Base-by-base conservation (phyloP, 1,140 invertebrate genomes). In the Armadillidium nasatum region DNA sequence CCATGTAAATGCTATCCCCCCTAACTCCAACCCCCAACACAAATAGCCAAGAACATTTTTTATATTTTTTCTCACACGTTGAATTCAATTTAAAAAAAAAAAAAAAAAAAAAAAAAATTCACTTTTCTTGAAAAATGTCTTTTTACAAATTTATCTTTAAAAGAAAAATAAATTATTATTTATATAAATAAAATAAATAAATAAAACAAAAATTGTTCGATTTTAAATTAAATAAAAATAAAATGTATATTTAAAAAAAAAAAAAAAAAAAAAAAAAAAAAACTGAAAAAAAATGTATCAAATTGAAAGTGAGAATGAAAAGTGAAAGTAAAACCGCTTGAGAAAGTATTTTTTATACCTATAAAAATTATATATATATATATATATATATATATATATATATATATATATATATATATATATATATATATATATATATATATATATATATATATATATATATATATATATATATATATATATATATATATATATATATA, bases 271-370 rank as follows among this genome's bases (percentile, higher is more conserved):
- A 15, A 60, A 60, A 60, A 60, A 60, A 60, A 60, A 60, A 60
- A 7, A 60, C 1, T 15, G 19, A 60, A 60, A 60, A 60, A 60
- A 60, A 15, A 13, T 60, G 50, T 60, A 60, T 60, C 50, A 60
- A 60, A 60, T 2, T 60, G 50, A 60, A 60, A 60, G 50, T 60
- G 50, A 60, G 50, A 60, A 60, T 60, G 50, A 60, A 60, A 60
- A 60, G 50, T 60, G 50, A 60, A 60, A 60, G 50, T 13, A 60
- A 60, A 60, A 60, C 11, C 19, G 19, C 50, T 60, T 60, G 50
- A 60, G 50, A 60, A 60, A 60, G 50, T 60, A 19, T 15, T 33
- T 33, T 33, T 33, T 33, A 33, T 33, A 33, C 33, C 33, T 60
- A 60, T 60, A 60, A 15, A 60, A 15, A 60, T 33, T 60, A 60